phyloP scores from a whole-genome alignment of 2,888 invertebrate genomes.

The Trissoscelio sp. region DNA sequence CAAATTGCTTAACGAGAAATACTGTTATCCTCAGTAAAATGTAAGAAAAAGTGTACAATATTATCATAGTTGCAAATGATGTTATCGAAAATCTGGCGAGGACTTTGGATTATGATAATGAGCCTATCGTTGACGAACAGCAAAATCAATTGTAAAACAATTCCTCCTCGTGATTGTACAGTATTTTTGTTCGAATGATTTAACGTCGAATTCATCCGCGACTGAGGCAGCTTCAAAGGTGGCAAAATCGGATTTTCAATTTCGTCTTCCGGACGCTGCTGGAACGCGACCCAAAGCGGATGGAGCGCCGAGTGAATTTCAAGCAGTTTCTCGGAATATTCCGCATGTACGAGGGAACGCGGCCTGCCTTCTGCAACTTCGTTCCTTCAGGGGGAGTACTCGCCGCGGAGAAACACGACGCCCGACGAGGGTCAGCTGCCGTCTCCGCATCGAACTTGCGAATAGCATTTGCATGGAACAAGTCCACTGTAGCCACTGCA shows the following conservation, averaged over 20 bases:
- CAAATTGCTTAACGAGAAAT: too few species aligned
- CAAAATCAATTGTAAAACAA: constrained; percentile 56
- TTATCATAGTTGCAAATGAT: too few species aligned
- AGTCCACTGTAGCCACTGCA: constrained; percentile 70
- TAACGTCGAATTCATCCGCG: constrained; percentile 71
- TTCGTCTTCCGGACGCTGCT: constrained; percentile 71
- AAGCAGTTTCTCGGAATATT: constrained; percentile 77
- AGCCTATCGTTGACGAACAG: constrained; percentile 22
- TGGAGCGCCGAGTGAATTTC: constrained; percentile 80
- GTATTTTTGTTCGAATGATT: constrained; percentile 72
- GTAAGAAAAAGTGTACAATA: too few species aligned
- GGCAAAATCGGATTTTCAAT: constrained; percentile 80
- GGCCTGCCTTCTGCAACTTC: constrained; percentile 62
- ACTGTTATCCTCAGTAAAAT: too few species aligned
- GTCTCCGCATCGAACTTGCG: constrained; percentile 75
- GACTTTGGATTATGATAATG: constrained; percentile 31
- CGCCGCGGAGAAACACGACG: constrained; percentile 55
- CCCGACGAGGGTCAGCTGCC: constrained; percentile 68
- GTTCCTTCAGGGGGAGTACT: constrained; percentile 58
- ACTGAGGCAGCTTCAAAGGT: constrained; percentile 73
- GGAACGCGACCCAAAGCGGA: constrained; percentile 69
- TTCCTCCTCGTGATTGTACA: constrained; percentile 48
- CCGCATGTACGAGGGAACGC: constrained; percentile 65
- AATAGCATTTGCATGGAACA: constrained; percentile 81
- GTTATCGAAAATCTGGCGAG: constrained; percentile 18